phyloP scores from a whole-genome alignment of 2,113 vertebrate species.

The Chlamydotis undulata region DNA sequence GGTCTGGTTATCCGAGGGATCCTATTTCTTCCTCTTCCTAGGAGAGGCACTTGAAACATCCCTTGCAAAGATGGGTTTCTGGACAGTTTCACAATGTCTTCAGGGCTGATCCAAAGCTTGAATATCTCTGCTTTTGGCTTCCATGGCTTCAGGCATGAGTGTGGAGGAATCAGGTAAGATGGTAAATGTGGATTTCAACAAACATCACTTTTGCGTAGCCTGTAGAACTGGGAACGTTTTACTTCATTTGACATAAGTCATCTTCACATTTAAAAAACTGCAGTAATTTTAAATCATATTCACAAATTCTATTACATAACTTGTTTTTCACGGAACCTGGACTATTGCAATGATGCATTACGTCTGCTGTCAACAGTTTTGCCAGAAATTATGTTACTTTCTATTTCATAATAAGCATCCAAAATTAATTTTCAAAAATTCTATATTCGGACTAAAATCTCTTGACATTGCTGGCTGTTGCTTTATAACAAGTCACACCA shows the following conservation, averaged over 20 bases:
- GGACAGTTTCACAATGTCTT: rapidly evolving
- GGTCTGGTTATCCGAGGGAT: neutral
- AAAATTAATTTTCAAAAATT: constrained; percentile 16
- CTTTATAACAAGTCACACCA: neutral
- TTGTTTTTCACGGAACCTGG: neutral
- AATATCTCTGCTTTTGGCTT: neutral
- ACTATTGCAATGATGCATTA: neutral
- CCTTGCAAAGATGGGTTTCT: neutral
- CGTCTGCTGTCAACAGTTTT: neutral
- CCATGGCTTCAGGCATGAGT: rapidly evolving
- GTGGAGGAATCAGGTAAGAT: rapidly evolving
- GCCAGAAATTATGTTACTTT: constrained; percentile 31
- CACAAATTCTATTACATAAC: neutral
- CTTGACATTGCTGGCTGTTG: neutral
- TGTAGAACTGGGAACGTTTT: neutral
- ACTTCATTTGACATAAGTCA: neutral
- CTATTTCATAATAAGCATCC: neutral
- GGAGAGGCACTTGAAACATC: neutral
- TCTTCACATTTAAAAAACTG: neutral
- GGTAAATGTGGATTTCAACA: neutral
- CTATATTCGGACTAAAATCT: neutral
- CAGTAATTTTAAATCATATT: neutral
- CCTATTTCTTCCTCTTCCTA: neutral
- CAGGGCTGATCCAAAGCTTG: neutral
- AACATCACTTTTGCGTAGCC: neutral